Conservation (phyloP, 1,140 invertebrate genomes). For the Dryas iulia region DNA sequence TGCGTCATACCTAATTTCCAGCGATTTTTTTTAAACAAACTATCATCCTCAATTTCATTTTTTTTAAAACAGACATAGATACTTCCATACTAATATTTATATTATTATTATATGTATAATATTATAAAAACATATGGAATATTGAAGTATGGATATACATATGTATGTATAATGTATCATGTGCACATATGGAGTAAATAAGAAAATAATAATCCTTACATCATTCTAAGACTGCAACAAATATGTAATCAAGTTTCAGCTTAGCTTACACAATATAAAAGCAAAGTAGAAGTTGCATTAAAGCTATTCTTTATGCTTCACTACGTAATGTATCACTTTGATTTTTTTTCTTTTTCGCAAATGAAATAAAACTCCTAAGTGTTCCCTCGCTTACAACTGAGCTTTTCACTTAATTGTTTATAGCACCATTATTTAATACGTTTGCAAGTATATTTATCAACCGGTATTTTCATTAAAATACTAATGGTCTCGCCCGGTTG, state of each 20-base stretch:
- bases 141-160: too few species aligned
- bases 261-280: conserved; percentile 8
- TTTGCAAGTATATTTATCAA: conserved; percentile 8
- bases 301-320: conserved; percentile 19
- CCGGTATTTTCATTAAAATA: background rate
- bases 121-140: too few species aligned
- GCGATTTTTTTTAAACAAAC: too few species aligned
- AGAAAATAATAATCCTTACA: conserved; percentile 44
- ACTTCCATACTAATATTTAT: too few species aligned
- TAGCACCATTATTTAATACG: conserved; percentile 16
- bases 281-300: conserved; percentile 15
- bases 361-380: conserved; percentile 19
- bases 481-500: background rate
- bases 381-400: conserved; percentile 17
- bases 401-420: conserved; percentile 20
- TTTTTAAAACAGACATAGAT: too few species aligned
- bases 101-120: too few species aligned
- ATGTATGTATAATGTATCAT: too few species aligned
- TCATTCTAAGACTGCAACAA: background rate
- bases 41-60: too few species aligned
- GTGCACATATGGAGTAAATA: too few species aligned
- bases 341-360: conserved; percentile 16
- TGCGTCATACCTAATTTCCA: too few species aligned
- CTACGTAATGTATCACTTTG: conserved; percentile 16
- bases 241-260: conserved; percentile 7